These are phyloP conservation scores for Megalurothrips usitatus DNA, from an alignment of 2,888 invertebrate species.

Conservation along the genomic window DNA sequence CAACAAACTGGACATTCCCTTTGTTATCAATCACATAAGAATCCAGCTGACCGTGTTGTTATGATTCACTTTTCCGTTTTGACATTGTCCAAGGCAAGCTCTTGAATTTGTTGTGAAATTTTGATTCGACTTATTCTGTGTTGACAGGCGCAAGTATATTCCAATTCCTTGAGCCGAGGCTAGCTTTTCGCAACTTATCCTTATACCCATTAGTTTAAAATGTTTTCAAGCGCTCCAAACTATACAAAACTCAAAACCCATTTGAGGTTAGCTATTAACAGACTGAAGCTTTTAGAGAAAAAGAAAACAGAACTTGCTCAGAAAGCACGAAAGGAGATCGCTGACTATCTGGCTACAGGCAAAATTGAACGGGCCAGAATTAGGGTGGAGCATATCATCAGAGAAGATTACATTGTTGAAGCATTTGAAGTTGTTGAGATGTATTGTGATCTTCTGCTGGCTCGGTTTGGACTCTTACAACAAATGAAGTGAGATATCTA, in stretches of 20 bases:
- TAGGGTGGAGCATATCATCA: constrained; percentile 95
- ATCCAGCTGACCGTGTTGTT: not conserved
- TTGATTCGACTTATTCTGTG: not conserved
- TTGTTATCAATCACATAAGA: too few relatives aligned
- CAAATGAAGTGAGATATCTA: constrained; percentile 79
- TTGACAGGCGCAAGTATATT: not conserved
- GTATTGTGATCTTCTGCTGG: constrained; percentile 95
- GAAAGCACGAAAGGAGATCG: constrained; percentile 95
- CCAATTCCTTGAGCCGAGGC: not conserved
- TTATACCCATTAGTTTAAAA: constrained; percentile 45
- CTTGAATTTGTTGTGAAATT: not conserved
- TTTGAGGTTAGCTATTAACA: constrained; percentile 84
- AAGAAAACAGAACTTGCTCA: constrained; percentile 96
- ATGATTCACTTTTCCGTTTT: not conserved
- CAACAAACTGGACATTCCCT: too few relatives aligned
- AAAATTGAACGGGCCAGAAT: constrained; percentile 90
- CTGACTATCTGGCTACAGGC: constrained; percentile 84
- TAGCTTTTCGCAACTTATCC: not conserved
- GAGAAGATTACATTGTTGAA: constrained; percentile 98
- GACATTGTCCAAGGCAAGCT: not conserved
- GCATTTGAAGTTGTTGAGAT: constrained; percentile 99
- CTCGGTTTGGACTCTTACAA: constrained; percentile 92
- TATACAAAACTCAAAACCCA: constrained; percentile 96
- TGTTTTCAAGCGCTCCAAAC: constrained; percentile 90
- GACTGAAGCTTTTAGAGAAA: constrained; percentile 91